Evolutionary conservation across 2,113 vertebrate species (phyloP).

Genomic region (Phasianus colchicus): DNA sequence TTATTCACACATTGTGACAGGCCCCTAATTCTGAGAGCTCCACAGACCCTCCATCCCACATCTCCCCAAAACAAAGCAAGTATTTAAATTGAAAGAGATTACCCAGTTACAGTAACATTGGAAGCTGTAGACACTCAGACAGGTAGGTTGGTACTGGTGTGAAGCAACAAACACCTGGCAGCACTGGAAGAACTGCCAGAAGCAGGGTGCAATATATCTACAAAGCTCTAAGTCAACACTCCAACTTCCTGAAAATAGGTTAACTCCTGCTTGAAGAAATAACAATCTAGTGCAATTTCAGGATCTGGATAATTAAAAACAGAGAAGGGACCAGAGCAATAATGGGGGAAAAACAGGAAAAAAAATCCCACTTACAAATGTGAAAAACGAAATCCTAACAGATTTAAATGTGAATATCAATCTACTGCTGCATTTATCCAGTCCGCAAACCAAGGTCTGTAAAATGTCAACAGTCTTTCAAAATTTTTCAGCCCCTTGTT

Average conservation of each 20-base stretch:
- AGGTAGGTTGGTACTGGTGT: not conserved
- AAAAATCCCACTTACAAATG: not conserved
- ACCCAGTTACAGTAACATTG: not conserved
- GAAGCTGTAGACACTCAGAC: not conserved
- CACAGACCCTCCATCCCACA: not conserved
- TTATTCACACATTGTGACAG: not conserved
- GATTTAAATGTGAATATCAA: not conserved
- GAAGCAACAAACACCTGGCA: not conserved
- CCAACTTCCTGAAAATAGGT: not conserved
- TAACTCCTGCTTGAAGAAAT: not conserved
- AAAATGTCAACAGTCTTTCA: not conserved
- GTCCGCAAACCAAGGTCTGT: not conserved
- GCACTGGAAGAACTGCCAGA: not conserved
- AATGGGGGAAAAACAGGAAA: not conserved
- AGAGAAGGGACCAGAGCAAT: not conserved
- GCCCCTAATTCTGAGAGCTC: not conserved
- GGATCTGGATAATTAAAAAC: not conserved
- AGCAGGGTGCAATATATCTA: not conserved
- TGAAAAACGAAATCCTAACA: not conserved
- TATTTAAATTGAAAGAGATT: constrained; percentile 5
- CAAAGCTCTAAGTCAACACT: not conserved
- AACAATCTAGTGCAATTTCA: not conserved
- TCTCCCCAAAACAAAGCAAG: not conserved
- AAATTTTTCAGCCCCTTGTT: not conserved
- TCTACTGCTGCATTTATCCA: not conserved